Evolutionary conservation across 2,888 invertebrate species (phyloP).

Genomic region (Dolichomitus sp.): DNA sequence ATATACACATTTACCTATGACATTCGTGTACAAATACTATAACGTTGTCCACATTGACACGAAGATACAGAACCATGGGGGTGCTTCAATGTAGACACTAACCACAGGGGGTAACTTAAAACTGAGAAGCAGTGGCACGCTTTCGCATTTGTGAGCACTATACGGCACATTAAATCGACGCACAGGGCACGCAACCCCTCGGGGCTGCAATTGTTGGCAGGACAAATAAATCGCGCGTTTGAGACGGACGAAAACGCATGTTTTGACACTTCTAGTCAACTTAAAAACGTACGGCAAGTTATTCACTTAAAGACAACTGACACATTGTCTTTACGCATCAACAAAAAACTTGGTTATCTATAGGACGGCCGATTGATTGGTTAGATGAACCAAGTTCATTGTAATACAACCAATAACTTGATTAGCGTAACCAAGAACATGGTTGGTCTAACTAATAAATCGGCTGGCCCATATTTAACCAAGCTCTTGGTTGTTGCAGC

Average conservation of each 20-base stretch:
- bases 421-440: too few relatives aligned
- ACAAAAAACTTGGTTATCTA: too few relatives aligned
- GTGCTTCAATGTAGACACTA: conserved; percentile 16
- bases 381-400: too few relatives aligned
- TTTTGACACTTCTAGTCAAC: conserved; percentile 54
- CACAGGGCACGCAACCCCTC: conserved; percentile 68
- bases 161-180: conserved; percentile 80
- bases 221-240: conserved; percentile 84
- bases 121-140: conserved; percentile 70
- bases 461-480: too few relatives aligned
- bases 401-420: too few relatives aligned
- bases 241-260: conserved; percentile 69
- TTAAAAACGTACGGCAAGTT: not conserved
- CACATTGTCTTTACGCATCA: not conserved
- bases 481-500: too few relatives aligned
- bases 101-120: conserved; percentile 72
- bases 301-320: not conserved
- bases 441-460: too few relatives aligned
- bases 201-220: conserved; percentile 83
- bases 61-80: conserved; percentile 29
- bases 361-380: too few relatives aligned
- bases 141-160: conserved; percentile 63
- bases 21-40: conserved; percentile 11
- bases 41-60: conserved; percentile 9
- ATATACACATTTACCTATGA: conserved; percentile 16